Evolutionary conservation across 2,113 vertebrate species (phyloP), one percentile per base, ranked within the genome.

Genomic region (Phalacrocorax aristotelis): DNA sequence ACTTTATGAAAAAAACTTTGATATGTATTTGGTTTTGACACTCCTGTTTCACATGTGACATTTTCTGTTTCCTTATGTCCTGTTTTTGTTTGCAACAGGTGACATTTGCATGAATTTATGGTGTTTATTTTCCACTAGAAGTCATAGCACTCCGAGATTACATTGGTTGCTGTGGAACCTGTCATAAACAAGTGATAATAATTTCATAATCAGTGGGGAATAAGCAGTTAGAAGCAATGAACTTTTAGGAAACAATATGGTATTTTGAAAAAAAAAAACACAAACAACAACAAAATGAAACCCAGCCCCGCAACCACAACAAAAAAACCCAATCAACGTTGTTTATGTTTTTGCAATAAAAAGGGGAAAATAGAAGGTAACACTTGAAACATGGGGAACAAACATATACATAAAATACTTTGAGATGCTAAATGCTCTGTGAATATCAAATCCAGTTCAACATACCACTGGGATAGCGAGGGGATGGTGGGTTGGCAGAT

Each of bases 81-180:
- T 72, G 8, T 51, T 95, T 92, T 57, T 65, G 22, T 92, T 91
- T 65, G 29, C 77, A 87, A 70, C 17, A 66, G 74, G 75, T 95
- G 82, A 77, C n/a, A 30, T 80, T 88, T 86, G 48, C 38, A 36
- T 75, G 54, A 83, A 94, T 84, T 89, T 89, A 34, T 70, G 79
- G 32, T 87, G 77, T 65, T 82, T 91, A 62, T 96, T 96, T 97
- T 96, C 79, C 26, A 40, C 54, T 86, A 66, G 79, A 89, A 88
- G 40, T 94, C 82, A 79, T 51, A 95, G 62, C 54, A 61, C 19
- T 78, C 74, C 36, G 55, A 84, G 79, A 65, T 92, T 84, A 48
- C 36, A 51, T 5, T 92, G 76, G 44, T 72, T 91, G 75, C 51
- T 93, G 62, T 90, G 81, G 74, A 88, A 88, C 78, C 95, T 80